Evolutionary conservation across 2,797 vertebrate genomes (phyloP).

Genomic region (Chelmon rostratus): DNA sequence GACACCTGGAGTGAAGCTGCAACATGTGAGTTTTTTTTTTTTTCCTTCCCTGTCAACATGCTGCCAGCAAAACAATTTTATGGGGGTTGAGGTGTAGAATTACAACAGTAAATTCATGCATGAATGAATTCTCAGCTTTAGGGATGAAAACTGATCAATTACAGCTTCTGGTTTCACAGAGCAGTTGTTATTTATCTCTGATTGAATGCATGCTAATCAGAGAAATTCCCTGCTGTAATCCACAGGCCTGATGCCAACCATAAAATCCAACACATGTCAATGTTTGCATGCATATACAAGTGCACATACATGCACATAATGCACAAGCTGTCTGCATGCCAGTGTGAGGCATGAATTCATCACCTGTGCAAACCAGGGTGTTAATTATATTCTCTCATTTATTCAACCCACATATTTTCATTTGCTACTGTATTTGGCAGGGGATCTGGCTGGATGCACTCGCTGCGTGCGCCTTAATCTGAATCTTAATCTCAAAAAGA

Average conservation of each 20-base stretch:
- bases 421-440: conserved; percentile 29
- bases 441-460: conserved; percentile 2
- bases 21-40: not conserved
- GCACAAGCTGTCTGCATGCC: not conserved
- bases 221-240: conserved; percentile 1
- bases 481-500: conserved; percentile 14
- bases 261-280: not conserved
- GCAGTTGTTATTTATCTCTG: not conserved
- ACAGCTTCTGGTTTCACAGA: conserved; percentile 4
- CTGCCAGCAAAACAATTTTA: not conserved
- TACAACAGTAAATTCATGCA: not conserved
- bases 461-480: conserved; percentile 4
- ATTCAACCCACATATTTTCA: not conserved
- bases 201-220: conserved; percentile 7
- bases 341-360: conserved; percentile 21
- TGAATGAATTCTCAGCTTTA: not conserved
- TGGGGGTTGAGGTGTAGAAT: not conserved
- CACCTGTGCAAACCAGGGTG: conserved; percentile 24
- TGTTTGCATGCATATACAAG: not conserved
- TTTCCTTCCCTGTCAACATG: not conserved
- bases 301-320: not conserved
- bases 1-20: not conserved
- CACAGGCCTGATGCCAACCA: conserved; percentile 4
- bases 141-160: not conserved
- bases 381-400: conserved; percentile 13